Base-by-base conservation (phyloP, 1,140 invertebrate species). In the Bombyx mori region DNA sequence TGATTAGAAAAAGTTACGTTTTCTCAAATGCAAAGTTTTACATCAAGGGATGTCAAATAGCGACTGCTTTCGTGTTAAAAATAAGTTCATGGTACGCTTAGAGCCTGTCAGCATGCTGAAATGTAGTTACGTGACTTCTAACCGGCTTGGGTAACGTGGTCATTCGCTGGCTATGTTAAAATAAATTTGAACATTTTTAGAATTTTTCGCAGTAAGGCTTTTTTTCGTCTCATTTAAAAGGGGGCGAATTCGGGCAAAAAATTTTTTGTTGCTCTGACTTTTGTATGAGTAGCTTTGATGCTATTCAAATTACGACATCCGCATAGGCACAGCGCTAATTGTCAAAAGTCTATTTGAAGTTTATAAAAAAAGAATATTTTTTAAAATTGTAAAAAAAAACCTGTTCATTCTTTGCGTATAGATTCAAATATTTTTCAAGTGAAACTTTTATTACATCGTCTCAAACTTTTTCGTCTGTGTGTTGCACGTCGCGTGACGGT, bases 311-410 rank as follows among this genome's bases (percentile, higher is more conserved):
- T 6, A 48, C 47, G 6, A 48, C 9, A 48, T 10, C 10, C 6
- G 10, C 12, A 18, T 18, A 18, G 12, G 22, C 10, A 48, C 47
- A 48, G 10, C 6, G 47, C 10, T 48, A 48, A 10, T 18, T 48
- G 47, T 48, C 47, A 48, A 48, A 48, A 18, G 47, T 48, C 47
- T 48, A 48, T 48, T 48, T 2, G 22, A 6, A 48, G 47, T 48
- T 48, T 48, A 10, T 48, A 48, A 48, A 12, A 8, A 48, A 18
- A 6, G 22, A 12, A 48, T 6, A 18, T 12, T 48, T 12, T 7
- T 8, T 12, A 10, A 48, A 12, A 48, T 8, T 48, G 47, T 48
- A 10, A 48, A 48, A 45, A 45, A 45, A 45, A 8, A 45, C 44
- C 47, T 48, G 5, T 48, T 18, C 47, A 48, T 10, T 48, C 22